phyloP scores from a whole-genome alignment of 2,113 vertebrate species.

The Apteryx mantelli region DNA sequence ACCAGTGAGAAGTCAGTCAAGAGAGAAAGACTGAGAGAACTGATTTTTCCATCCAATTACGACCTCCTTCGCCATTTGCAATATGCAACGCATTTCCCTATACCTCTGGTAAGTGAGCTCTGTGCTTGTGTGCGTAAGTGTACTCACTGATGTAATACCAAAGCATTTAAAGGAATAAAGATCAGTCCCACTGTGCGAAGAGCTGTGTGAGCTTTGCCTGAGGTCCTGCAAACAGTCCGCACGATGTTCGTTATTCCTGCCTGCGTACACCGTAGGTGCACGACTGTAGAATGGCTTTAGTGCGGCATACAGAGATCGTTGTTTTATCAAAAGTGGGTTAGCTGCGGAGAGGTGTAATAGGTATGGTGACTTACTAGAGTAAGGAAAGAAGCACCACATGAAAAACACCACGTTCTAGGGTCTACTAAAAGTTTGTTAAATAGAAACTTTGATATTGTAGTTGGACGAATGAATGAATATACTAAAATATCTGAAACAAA shows the following conservation, averaged over 20 bases:
- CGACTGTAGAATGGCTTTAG: background rate
- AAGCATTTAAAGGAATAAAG: background rate
- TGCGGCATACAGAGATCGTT: rapidly evolving
- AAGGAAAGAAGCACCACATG: background rate
- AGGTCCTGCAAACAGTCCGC: rapidly evolving
- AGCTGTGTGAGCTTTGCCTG: background rate
- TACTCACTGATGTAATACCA: background rate
- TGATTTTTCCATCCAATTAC: slow-evolving; percentile 79
- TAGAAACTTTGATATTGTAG: background rate
- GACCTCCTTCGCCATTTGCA: slow-evolving; percentile 80
- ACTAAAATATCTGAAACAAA: background rate
- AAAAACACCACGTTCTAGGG: background rate
- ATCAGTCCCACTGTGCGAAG: background rate
- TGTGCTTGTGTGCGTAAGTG: rapidly evolving
- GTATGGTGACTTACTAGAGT: rapidly evolving
- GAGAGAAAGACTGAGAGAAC: slow-evolving; percentile 70
- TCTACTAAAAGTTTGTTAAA: background rate
- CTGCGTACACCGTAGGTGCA: rapidly evolving
- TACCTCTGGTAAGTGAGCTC: slow-evolving; percentile 74
- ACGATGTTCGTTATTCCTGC: rapidly evolving
- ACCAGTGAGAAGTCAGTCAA: slow-evolving; percentile 73
- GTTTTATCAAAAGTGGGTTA: background rate
- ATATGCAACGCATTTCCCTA: slow-evolving; percentile 78
- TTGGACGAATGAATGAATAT: no score
- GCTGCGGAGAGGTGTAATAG: rapidly evolving